Base-by-base conservation (phyloP, 2,888 invertebrate species). In the Azorinus chamasolen region DNA sequence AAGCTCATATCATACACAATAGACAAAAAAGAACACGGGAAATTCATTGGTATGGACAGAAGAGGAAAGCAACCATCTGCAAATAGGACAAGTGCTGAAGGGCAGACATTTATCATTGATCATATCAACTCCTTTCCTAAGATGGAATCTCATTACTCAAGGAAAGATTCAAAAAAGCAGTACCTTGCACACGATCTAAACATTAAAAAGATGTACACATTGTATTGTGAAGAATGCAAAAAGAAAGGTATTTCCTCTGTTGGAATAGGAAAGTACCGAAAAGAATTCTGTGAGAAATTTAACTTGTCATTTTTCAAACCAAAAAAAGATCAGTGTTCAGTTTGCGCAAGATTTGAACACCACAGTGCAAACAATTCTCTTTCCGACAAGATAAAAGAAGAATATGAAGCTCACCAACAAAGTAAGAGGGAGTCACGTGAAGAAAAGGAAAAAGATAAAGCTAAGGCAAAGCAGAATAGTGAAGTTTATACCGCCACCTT, bases 231-330 rank as follows among this genome's bases (percentile, higher is more conserved):
- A 50, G n/a, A 20, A 24, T 68, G 59, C 18, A 39, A 53, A 45
- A 25, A 22, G 25, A 45, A 51, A 5, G 41, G 53, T 5, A 25
- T 10, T 20, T 18, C 14, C 1, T 24, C 59, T 6, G 59, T 58
- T 8, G 22, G 24, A 22, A 32, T 32, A 37, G n/a, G 20, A 2
- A 51, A 53, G 53, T 59, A 68, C 32, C 1, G 59, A 6, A 24
- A 68, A 20, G 24, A 53, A 22, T 59, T 68, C 32, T 68, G 59
- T 53, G 59, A 59, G 24, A 16, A 66, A 1, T 66, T 24, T 18
- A 58, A 66, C 50, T 18, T 66, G 24, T 66, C 58, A 20, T 57
- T 68, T 22, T 59, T 46, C 39, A 43, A 68, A 25, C 61, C 61
- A 3, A 69, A 61, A 24, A 61, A 46, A 43, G 41, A 68, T 22